Base-by-base conservation (phyloP, 2,113 vertebrate species). In the Hemiscyllium ocellatum region DNA sequence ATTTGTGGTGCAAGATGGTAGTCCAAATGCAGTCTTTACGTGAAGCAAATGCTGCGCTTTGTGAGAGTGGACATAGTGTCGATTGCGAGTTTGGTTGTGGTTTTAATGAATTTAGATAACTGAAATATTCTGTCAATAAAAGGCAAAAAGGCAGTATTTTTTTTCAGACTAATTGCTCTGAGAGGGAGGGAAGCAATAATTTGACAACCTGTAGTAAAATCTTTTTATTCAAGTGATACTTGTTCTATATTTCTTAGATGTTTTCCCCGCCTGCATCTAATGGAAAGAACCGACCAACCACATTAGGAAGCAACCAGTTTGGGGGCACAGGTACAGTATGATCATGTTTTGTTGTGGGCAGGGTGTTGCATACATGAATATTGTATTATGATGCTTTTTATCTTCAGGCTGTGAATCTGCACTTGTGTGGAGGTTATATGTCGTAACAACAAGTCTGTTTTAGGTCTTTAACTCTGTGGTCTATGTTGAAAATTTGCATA, bases 231-330 rank as follows among this genome's bases (percentile, higher is more conserved):
- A 93, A 93, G 56, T 93, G 61, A 66, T 33, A 93, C 61, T 93
- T 90, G 61, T 90, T 96, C 85, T 96, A 96, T 97, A 97, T 97
- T 97, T 98, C 97, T 96, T 98, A 99, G 99, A 99, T 99, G 99
- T 99, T 99, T 96, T 98, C 99, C 5, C 97, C 99, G 96, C 99
- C 99, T 94, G 99, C 99, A 96, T 98, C 99, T 97, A 99, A 99
- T 86, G 99, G 99, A 96, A 99, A 99, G 97, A 98, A 98, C 98
- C 98, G 99, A 97, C 98, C 98, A 65, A 98, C 98, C 96, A 98
- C 99, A 69, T 98, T 99, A 95, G 98, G 98, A 0, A 98, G 99
- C 97, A 97, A 98, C 96, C 99, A 99, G 97, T 99, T 99, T 94
- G 97, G 98, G 97, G 98, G 98, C 97, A 98, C 99, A 98, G 99